phyloP scores from a whole-genome alignment of 2,797 vertebrate genomes.

The Okamejei kenojei region DNA sequence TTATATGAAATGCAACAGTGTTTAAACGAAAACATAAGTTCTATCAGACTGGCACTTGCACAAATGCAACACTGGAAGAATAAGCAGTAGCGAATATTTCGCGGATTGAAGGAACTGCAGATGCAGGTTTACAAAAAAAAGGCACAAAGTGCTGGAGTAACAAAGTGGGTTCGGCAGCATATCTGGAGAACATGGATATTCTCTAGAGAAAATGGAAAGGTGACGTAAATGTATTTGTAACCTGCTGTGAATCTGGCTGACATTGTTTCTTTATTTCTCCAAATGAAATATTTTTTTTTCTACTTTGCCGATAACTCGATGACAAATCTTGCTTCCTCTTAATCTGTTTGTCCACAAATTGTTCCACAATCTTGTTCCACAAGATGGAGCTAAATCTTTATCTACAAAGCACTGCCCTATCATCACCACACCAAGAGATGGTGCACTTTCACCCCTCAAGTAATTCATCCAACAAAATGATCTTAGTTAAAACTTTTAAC shows the following conservation, averaged over 20 bases:
- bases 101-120: no score
- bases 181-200: no score
- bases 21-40: neutral
- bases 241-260: neutral
- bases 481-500: neutral
- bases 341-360: neutral
- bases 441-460: neutral
- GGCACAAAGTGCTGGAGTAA: no score
- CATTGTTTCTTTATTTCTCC: neutral
- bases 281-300: neutral
- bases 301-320: neutral
- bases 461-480: neutral
- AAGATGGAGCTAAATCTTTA: slow-evolving; percentile 12
- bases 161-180: no score
- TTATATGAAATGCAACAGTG: neutral
- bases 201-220: no score
- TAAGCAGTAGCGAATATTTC: no score
- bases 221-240: neutral
- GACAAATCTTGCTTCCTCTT: neutral
- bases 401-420: neutral
- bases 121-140: no score
- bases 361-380: neutral
- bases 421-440: neutral
- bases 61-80: neutral
- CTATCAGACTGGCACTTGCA: neutral